Base-by-base conservation (phyloP, 2,113 vertebrate genomes). In the Aythya baeri region DNA sequence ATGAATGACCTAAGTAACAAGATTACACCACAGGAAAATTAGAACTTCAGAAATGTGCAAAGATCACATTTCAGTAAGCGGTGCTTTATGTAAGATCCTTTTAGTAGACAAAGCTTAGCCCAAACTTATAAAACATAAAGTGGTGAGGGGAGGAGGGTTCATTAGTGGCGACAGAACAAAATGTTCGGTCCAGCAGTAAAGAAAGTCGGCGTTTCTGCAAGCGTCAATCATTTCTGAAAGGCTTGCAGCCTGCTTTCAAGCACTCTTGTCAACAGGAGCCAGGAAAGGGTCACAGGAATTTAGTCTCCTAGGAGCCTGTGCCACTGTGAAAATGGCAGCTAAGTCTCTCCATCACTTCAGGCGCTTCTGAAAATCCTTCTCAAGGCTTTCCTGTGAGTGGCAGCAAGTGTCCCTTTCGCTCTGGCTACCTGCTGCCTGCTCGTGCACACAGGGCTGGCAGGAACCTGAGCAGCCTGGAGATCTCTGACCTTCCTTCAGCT, bases 41-140 rank as follows among this genome's bases (percentile, higher is more conserved):
- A 96, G 75, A 93, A 89, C 94, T 96, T 88, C 83, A 94, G 87
- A 95, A 91, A 96, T 94, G 49, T 78, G 63, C 71, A 83, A 96
- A 94, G 89, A 96, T 93, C 92, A 93, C 50, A 59, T 95, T 96
- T 91, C 93, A 92, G 58, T 71, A 68, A 94, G 86, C 3, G 5
- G 68, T 76, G 63, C 79, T 92, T 92, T 74, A 63, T 78, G 55
- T 92, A 70, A 80, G 43, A 95, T 80, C 86, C 83, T 93, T 93
- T 95, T 87, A 94, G 80, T 26, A 62, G 88, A 84, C 61, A 89
- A 96, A 93, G 83, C 71, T 82, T 70, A 92, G 44, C 50, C 9
- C 72, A 82, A 91, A 93, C 63, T 91, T 79, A 61, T 25, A 62
- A 83, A 93, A 49, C 46, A 88, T 27, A 85, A 87, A 92, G 57